A percentile compares a stretch with the other conserved stretches of the same genome.
Evolutionary conservation across 2,888 invertebrate genomes (phyloP).

Genomic region (Drosophila antonietae): DNA sequence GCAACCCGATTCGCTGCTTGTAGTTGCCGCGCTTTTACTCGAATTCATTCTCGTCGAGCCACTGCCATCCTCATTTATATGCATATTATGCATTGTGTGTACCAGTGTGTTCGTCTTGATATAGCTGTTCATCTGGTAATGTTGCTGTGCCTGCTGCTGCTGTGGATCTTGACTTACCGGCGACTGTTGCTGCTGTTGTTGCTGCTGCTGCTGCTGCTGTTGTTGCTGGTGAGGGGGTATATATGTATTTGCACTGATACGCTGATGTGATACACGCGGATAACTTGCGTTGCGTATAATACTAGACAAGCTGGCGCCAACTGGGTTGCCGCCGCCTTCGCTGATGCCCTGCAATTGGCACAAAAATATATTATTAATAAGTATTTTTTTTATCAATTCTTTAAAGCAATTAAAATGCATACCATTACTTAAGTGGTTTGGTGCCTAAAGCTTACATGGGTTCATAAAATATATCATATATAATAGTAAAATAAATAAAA

Average conservation of each 20-base stretch:
- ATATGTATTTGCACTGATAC: slow-evolving; percentile 81
- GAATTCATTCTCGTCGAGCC: slow-evolving; percentile 72
- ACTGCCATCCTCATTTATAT: slow-evolving; percentile 62
- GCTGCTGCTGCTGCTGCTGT: slow-evolving; percentile 67
- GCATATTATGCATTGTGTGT: slow-evolving; percentile 82
- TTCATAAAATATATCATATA: neutral
- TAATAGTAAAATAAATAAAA: too few relatives aligned
- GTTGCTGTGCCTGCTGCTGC: slow-evolving; percentile 76
- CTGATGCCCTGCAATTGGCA: slow-evolving; percentile 71
- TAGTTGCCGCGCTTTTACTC: slow-evolving; percentile 77
- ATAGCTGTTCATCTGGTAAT: slow-evolving; percentile 79
- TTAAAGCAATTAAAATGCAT: neutral
- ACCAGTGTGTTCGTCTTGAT: slow-evolving; percentile 64
- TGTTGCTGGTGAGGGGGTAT: slow-evolving; percentile 67
- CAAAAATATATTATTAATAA: slow-evolving; percentile 4
- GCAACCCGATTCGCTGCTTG: slow-evolving; percentile 84
- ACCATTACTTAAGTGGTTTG: neutral
- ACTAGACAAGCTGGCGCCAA: slow-evolving; percentile 80
- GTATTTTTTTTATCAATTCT: neutral
- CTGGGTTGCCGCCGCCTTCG: slow-evolving; percentile 77
- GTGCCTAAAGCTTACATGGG: neutral
- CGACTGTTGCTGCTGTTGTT: slow-evolving; percentile 38
- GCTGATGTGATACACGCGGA: slow-evolving; percentile 79
- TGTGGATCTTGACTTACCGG: slow-evolving; percentile 58
- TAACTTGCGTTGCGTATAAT: slow-evolving; percentile 83